Evolutionary conservation across 30 jellyfish, hydroid and myxozoan genomes (phyloP), one percentile per base, ranked within the genome.

Genomic region (Hydractinia symbiolongicarpus): DNA sequence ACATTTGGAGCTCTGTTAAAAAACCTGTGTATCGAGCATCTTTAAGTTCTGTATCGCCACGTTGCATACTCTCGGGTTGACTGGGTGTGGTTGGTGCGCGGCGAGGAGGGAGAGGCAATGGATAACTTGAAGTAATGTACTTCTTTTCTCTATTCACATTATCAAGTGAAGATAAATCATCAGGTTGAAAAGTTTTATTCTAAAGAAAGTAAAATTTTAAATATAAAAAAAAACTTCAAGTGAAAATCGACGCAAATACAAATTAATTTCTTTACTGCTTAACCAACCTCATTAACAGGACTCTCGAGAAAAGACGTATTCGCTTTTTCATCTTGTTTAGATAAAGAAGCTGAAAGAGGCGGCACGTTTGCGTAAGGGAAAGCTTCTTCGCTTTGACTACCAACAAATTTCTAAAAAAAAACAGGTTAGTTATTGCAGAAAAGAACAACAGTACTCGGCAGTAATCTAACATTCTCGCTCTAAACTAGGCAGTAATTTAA

Each of bases 361-460:
- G 87, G 84, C 10, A 68, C 87, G 67, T 79, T 79, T 8, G 51
- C 61, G 83, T 62, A 79, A 62, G 87, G 84, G 10, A 79, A 79
- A 10, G 52, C 50, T 21, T 79, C 87, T 61, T 79, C 87, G 57
- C 87, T 58, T 61, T 16, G 54, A 50, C 87, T 79, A 15, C 84
- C 87, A 14, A 79, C 83, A 66, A 19, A 79, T 79, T 62, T 79
- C 87, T 79, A 79, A 5, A 6, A 78, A 78, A 1, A 7, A 13
- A 64, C 19, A 64, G 40, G 69, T 17, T 11, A 11, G 2, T 30
- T n/a, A n/a, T 30, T 30, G 44, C 1, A 17, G 19, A 58, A 58
- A 11, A 58, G 19, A 58, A 17, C 69, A 58, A 58, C 19, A 11
- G 19, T 58, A 58, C n/a, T n/a, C n/a, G n/a, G n/a, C 15, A 1